Percentiles rank a stretch among this genome's conserved stretches.
phyloP scores from a whole-genome alignment of 2,113 vertebrate species.

The Platanista minor region DNA sequence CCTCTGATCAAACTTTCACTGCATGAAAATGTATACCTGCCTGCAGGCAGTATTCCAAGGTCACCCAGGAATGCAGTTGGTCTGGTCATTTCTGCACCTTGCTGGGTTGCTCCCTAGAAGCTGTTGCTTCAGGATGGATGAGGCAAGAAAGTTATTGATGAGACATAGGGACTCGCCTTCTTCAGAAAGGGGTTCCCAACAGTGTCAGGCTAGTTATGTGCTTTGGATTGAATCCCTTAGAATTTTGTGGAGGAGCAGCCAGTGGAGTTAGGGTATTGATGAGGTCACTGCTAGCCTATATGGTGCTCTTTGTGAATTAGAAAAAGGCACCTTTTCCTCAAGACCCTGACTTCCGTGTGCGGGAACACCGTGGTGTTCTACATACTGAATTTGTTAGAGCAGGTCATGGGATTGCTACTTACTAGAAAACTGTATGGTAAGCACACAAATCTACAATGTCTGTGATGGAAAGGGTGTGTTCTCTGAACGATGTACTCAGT shows the following conservation, averaged over 20 bases:
- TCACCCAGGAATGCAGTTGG: neutral
- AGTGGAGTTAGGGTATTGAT: neutral
- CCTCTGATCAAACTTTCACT: neutral
- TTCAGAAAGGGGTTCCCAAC: neutral
- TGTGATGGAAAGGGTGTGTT: neutral
- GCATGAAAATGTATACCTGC: neutral
- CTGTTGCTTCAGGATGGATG: neutral
- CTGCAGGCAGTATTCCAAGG: neutral
- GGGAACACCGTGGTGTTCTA: neutral
- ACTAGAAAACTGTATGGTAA: neutral
- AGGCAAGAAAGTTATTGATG: neutral
- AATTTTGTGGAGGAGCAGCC: neutral
- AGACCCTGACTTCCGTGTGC: neutral
- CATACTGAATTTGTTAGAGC: neutral
- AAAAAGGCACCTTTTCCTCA: neutral
- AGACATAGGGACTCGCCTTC: too few relatives aligned
- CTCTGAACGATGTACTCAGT: neutral
- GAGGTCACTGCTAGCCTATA: neutral
- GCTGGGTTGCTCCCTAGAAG: neutral
- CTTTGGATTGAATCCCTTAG: neutral
- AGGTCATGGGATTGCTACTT: too few relatives aligned
- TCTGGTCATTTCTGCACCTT: neutral
- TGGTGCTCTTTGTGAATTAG: neutral
- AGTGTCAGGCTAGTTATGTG: neutral
- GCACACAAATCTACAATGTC: rapidly evolving